phyloP scores from a whole-genome alignment of 1,140 invertebrate species.

The Hyposmocoma kahamanoa region DNA sequence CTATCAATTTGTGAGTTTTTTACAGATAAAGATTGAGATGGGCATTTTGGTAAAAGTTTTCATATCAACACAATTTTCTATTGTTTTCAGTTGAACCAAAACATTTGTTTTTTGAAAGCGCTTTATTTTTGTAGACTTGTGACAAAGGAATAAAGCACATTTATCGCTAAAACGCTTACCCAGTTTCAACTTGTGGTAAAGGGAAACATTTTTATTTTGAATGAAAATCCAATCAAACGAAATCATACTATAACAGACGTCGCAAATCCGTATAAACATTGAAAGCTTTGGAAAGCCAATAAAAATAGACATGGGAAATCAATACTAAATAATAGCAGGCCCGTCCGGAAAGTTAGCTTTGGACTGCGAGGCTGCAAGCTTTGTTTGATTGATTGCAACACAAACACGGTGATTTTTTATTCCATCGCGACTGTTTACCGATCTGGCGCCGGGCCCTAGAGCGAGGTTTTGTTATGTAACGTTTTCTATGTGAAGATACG shows the following conservation, averaged over 20 bases:
- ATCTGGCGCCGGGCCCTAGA: conserved; percentile 14
- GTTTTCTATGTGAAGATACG: too few species aligned
- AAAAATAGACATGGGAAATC: conserved; percentile 46
- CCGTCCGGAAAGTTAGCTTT: conserved; percentile 50
- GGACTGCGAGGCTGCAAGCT: conserved; percentile 29
- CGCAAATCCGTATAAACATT: conserved; percentile 49
- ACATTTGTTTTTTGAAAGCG: background rate
- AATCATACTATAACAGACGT: conserved; percentile 30
- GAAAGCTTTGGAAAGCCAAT: conserved; percentile 34
- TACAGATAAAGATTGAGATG: too few species aligned
- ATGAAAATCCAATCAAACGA: conserved; percentile 32
- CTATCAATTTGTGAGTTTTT: too few species aligned
- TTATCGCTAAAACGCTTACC: background rate
- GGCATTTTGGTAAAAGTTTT: too few species aligned
- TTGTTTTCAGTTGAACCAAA: too few species aligned
- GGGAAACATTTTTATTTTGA: conserved; percentile 16
- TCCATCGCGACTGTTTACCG: conserved; percentile 35
- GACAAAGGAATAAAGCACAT: background rate
- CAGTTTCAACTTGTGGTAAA: conserved; percentile 2
- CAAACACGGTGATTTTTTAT: conserved; percentile 51
- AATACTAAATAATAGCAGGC: conserved; percentile 52
- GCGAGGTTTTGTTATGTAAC: too few species aligned
- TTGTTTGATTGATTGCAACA: conserved; percentile 63
- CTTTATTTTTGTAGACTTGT: too few species aligned
- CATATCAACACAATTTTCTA: too few species aligned